Evolutionary conservation across 2,113 vertebrate genomes (phyloP).

Genomic region (Aegotheles bennettii): DNA sequence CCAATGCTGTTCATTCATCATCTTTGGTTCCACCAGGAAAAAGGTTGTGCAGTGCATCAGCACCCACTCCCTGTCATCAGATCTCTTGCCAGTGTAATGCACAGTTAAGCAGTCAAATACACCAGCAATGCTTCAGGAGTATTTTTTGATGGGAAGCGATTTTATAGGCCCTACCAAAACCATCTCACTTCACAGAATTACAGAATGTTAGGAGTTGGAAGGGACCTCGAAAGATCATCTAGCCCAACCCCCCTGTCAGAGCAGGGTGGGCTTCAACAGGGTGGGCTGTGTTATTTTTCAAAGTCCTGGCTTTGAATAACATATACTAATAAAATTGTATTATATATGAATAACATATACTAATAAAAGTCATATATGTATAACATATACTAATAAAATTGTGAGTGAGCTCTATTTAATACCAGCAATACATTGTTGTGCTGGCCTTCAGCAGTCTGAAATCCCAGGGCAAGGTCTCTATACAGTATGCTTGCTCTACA

Average conservation of each 20-base stretch:
- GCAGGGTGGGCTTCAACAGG: too few species aligned
- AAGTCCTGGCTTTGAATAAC: not conserved
- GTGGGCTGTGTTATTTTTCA: not conserved
- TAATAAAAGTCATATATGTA: too few species aligned
- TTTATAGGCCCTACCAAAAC: not conserved
- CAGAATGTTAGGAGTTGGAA: too few species aligned
- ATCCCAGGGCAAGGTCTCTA: not conserved
- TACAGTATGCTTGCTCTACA: not conserved
- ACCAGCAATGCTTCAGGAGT: not conserved
- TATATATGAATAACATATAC: too few species aligned
- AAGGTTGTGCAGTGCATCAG: not conserved
- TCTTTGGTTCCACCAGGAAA: not conserved
- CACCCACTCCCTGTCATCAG: not conserved
- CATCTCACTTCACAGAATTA: too few species aligned
- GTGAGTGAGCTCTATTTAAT: not conserved
- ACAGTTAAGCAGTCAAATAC: not conserved
- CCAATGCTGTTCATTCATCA: accelerated
- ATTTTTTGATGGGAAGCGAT: not conserved
- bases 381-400: not conserved
- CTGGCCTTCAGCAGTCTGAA: not conserved
- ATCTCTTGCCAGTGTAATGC: not conserved
- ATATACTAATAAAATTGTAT: not conserved
- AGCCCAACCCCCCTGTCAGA: too few species aligned
- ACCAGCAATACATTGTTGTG: not conserved
- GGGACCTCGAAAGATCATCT: too few species aligned